Conservation (phyloP, 2,113 vertebrate species). For the Ctenomys sociabilis region DNA sequence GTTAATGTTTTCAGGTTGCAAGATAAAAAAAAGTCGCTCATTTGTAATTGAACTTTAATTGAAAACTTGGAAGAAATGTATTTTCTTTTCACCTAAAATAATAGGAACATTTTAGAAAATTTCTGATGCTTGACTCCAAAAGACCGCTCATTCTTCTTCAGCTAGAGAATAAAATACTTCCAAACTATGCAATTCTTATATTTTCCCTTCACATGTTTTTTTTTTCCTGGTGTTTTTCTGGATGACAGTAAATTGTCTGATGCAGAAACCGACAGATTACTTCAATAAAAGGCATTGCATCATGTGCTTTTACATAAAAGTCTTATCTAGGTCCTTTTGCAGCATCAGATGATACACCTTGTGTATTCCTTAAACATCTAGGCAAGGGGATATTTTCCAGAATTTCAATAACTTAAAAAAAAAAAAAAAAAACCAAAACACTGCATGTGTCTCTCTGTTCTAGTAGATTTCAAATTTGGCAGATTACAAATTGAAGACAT, state of each 20-base stretch:
- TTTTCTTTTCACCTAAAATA: conserved; percentile 60
- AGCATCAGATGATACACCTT: conserved; percentile 14
- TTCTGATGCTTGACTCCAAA: conserved; percentile 40
- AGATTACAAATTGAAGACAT: conserved; percentile 21
- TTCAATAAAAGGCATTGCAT: conserved; percentile 43
- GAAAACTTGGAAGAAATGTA: conserved; percentile 27
- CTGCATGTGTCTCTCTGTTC: conserved; percentile 43
- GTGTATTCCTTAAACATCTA: conserved; percentile 37
- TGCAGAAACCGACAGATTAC: conserved; percentile 27
- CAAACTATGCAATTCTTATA: conserved; percentile 24
- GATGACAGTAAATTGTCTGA: conserved; percentile 40
- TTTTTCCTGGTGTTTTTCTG: conserved; percentile 54
- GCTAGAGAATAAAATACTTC: conserved; percentile 60
- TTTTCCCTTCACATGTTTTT: background rate
- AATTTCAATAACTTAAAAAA: conserved; percentile 70
- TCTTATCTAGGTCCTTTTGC: background rate
- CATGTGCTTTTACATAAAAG: conserved; percentile 59
- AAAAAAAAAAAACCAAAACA: background rate
- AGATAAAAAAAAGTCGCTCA: conserved; percentile 40
- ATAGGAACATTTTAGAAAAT: conserved; percentile 51
- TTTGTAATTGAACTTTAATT: conserved; percentile 40
- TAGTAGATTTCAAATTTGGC: conserved; percentile 64
- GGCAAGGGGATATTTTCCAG: conserved; percentile 47
- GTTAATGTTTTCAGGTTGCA: conserved; percentile 31
- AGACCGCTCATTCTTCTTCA: conserved; percentile 34